phyloP scores from a whole-genome alignment of 2,888 invertebrate species.

The Pyrrhia umbra region DNA sequence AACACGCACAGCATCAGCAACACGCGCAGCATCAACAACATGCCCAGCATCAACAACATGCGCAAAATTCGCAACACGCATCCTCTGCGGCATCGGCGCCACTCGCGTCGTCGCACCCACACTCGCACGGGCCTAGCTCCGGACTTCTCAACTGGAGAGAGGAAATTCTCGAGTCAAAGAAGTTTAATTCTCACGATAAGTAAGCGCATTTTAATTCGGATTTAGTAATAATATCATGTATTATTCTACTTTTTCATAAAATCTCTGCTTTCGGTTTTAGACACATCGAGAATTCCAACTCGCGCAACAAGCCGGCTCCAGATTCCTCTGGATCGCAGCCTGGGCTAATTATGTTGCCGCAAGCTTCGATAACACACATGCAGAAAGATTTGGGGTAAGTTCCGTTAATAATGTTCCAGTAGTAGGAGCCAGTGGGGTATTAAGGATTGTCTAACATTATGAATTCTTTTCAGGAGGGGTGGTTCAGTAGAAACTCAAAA shows the following conservation, averaged over 20 bases:
- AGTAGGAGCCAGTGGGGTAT: not conserved
- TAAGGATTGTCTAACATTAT: slow-evolving; percentile 11
- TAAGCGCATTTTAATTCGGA: slow-evolving; percentile 52
- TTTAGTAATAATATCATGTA: not conserved
- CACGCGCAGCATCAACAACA: slow-evolving; percentile 40
- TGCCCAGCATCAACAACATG: slow-evolving; percentile 16
- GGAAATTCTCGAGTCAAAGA: slow-evolving; percentile 86
- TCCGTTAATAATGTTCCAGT: slow-evolving; percentile 13
- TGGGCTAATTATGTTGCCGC: slow-evolving; percentile 83
- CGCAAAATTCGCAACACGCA: slow-evolving; percentile 34
- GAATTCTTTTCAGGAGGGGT: slow-evolving; percentile 67
- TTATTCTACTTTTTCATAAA: not conserved
- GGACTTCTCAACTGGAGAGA: slow-evolving; percentile 86
- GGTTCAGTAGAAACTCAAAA: slow-evolving; percentile 79
- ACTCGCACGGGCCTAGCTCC: slow-evolving; percentile 59
- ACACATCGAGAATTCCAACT: slow-evolving; percentile 72
- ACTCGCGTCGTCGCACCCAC: slow-evolving; percentile 4
- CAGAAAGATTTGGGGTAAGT: slow-evolving; percentile 83
- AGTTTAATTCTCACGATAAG: slow-evolving; percentile 78
- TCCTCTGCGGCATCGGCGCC: slow-evolving; percentile 19
- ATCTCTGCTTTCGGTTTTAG: slow-evolving; percentile 60
- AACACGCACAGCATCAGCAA: slow-evolving; percentile 27
- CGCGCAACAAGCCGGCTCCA: slow-evolving; percentile 78
- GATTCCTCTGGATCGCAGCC: slow-evolving; percentile 80
- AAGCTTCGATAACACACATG: slow-evolving; percentile 78